Conservation (phyloP, 1,140 invertebrate species). For the Ostrea denselamellosa region DNA sequence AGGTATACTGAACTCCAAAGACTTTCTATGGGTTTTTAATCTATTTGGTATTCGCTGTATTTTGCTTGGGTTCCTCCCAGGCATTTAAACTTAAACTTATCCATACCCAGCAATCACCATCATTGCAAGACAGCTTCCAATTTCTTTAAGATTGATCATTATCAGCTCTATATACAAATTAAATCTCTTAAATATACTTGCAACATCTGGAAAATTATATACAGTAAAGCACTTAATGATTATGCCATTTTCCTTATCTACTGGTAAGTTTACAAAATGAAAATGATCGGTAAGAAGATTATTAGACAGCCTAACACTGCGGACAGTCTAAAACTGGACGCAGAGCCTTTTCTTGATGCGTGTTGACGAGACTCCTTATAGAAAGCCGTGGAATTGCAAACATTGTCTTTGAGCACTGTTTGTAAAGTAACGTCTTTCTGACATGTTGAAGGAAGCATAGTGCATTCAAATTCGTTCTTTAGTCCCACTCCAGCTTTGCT, state of each 20-base stretch:
- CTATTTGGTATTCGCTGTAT: conserved; percentile 32
- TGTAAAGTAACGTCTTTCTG: conserved; percentile 48
- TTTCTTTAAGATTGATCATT: background rate
- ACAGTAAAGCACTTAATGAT: conserved; percentile 4
- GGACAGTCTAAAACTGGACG: background rate
- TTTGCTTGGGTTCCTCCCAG: background rate
- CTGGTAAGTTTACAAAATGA: background rate
- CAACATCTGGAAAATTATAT: background rate
- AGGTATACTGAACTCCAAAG: too few species aligned
- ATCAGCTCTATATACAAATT: background rate
- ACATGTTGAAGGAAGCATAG: conserved; percentile 52
- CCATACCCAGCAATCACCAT: background rate
- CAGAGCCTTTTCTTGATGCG: background rate
- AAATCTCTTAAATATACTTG: background rate
- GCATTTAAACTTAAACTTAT: background rate
- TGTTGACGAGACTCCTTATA: conserved; percentile 13
- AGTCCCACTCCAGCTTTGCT: conserved; percentile 50
- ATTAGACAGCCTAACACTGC: background rate
- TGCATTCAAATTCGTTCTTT: conserved; percentile 57
- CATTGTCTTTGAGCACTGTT: conserved; percentile 28
- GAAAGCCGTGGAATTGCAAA: conserved; percentile 2
- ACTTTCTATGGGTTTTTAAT: background rate
- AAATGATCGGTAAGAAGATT: background rate
- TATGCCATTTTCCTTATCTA: background rate
- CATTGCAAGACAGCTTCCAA: background rate